Conservation (phyloP, 2,113 vertebrate genomes). For the Anolis sagrei region DNA sequence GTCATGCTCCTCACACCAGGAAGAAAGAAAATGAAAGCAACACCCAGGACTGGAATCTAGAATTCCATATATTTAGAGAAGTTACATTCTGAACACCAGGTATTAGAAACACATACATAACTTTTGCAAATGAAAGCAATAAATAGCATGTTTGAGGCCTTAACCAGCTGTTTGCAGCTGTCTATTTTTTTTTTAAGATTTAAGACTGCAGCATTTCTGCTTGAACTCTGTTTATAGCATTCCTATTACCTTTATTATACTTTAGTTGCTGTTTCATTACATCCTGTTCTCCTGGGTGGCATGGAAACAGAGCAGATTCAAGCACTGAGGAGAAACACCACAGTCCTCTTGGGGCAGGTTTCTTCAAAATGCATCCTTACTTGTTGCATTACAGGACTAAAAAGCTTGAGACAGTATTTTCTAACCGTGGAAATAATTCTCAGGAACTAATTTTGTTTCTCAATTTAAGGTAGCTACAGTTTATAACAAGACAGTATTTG, state of each 20-base stretch:
- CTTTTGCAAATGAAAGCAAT: background rate
- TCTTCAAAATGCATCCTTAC: background rate
- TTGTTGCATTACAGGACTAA: background rate
- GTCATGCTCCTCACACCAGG: background rate
- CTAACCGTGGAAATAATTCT: background rate
- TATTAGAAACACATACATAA: background rate
- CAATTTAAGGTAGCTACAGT: background rate
- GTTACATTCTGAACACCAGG: background rate
- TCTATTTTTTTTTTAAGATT: background rate
- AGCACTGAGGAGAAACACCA: background rate
- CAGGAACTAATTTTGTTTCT: background rate
- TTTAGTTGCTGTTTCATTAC: background rate
- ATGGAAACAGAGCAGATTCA: slow-evolving; percentile 1
- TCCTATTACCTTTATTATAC: background rate
- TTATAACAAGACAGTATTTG: no score
- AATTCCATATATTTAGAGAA: slow-evolving; percentile 2
- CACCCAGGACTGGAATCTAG: background rate
- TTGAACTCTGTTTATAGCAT: background rate
- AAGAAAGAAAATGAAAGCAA: background rate
- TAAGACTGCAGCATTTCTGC: no score
- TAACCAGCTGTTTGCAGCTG: background rate
- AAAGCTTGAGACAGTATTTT: background rate
- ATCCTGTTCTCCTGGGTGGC: background rate
- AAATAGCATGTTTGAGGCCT: background rate
- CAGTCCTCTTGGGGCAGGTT: background rate